Base-by-base conservation (phyloP, 2,113 vertebrate species). In the Oxygymnocypris stewartii region DNA sequence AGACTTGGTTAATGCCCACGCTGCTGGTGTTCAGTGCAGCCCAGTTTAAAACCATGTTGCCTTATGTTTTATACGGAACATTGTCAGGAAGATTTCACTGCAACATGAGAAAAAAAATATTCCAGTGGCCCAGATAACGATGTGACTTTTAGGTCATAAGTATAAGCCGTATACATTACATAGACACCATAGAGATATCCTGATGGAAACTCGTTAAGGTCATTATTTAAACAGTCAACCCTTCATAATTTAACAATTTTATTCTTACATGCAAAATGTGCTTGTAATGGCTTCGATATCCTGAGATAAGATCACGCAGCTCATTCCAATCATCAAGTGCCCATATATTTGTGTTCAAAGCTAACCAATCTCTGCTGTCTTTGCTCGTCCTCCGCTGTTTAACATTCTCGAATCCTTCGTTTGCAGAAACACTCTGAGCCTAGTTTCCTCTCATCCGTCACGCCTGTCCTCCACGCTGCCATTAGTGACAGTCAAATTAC, bases 61-160 rank as follows among this genome's bases (percentile, higher is more conserved):
- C 67, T 54, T 86, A 40, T 84, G 86, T 84, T 86, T 79, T 78
- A 88, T 86, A 78, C 84, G 84, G 89, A 86, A 73, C 77, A 82
- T 54, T 67, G 54, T 77, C 79, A 84, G 44, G 88, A 88, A 89
- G 86, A 69, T 87, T 84, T 88, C 75, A 63, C 57, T 77, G 74
- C 76, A 44, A 47, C 63, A 78, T 67, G 49, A 71, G 40, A 79
- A n/a, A 73, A 78, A 85, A 77, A 78, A 80, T 79, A 51, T 81
- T 63, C 65, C 54, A 28, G 49, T 89, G 90, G 31, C 90, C 90
- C 63, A 79, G 28, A 65, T 86, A 79, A 16, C 1, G 25, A 31
- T 57, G 57, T 7, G 4, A 73, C 44, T 65, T 51, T 73, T 61
- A 28, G 5, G 71, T 23, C 42, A 1, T 18, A 2, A 54, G 51